phyloP scores from a whole-genome alignment of 2,888 invertebrate species.

The Exephanes ischioxanthus region DNA sequence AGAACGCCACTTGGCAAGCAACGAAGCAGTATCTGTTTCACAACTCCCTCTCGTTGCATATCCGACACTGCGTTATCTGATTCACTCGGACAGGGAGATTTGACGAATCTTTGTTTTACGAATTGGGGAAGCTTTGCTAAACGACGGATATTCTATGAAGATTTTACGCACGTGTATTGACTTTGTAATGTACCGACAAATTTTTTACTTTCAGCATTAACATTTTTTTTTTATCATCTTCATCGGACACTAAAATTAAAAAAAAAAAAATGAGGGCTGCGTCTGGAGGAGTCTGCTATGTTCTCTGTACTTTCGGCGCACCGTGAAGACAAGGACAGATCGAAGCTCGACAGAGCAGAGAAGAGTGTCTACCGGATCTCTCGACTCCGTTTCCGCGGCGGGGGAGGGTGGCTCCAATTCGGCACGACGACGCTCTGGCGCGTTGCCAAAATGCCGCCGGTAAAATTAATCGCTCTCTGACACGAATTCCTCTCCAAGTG shows the following conservation, averaged over 20 bases:
- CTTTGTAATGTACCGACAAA: neutral
- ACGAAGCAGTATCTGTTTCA: slow-evolving; percentile 50
- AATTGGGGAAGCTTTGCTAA: slow-evolving; percentile 7
- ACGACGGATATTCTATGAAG: neutral
- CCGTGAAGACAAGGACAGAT: slow-evolving; percentile 24
- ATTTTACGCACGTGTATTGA: neutral
- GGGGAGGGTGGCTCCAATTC: slow-evolving; percentile 16
- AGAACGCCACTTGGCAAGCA: slow-evolving; percentile 56
- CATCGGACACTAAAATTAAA: neutral
- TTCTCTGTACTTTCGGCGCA: neutral
- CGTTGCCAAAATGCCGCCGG: slow-evolving; percentile 79
- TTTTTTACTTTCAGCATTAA: neutral
- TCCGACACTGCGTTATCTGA: slow-evolving; percentile 14
- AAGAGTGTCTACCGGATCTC: slow-evolving; percentile 52
- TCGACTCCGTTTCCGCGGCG: slow-evolving; percentile 42
- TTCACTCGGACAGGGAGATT: slow-evolving; percentile 23
- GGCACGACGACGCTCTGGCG: slow-evolving; percentile 73
- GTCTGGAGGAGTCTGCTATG: slow-evolving; percentile 14
- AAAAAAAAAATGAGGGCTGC: neutral
- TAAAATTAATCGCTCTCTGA: slow-evolving; percentile 82
- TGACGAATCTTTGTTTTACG: slow-evolving; percentile 14
- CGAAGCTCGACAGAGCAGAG: slow-evolving; percentile 30
- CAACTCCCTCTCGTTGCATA: slow-evolving; percentile 12
- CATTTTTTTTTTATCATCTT: neutral
- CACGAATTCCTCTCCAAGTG: slow-evolving; percentile 81